A percentile compares a stretch with the other conserved stretches of the same genome.
phyloP scores from a whole-genome alignment of 2,888 invertebrate genomes.

The Pterostichus madidus region DNA sequence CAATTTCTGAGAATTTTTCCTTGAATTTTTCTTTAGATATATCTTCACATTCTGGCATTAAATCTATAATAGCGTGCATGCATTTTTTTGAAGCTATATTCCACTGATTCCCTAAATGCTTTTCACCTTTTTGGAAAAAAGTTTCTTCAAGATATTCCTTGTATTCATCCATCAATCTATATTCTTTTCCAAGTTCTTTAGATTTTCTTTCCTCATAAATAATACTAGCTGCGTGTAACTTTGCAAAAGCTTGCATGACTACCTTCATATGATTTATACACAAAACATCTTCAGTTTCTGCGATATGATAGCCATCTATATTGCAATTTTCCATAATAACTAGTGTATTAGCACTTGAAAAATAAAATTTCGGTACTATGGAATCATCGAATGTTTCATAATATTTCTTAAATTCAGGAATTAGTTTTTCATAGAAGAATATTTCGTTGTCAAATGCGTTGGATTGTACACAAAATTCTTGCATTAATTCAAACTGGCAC shows the following conservation, averaged over 20 bases:
- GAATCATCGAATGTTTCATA: constrained; percentile 52
- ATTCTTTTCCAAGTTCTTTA: constrained; percentile 64
- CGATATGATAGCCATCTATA: constrained; percentile 69
- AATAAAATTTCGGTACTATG: constrained; percentile 73
- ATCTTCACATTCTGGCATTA: constrained; percentile 52
- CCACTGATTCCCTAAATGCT: constrained; percentile 71
- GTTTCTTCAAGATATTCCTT: constrained; percentile 74
- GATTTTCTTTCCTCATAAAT: constrained; percentile 72
- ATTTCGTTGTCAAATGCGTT: constrained; percentile 67
- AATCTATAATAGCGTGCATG: constrained; percentile 64
- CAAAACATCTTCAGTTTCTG: constrained; percentile 53
- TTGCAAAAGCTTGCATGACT: constrained; percentile 69
- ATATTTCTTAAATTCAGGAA: constrained; percentile 57
- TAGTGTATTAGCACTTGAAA: constrained; percentile 70
- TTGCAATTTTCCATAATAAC: constrained; percentile 74
- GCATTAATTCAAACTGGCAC: constrained; percentile 20
- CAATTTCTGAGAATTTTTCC: constrained; percentile 56
- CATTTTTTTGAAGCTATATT: constrained; percentile 63
- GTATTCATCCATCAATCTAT: constrained; percentile 71
- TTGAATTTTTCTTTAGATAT: constrained; percentile 66
- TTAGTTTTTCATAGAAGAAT: constrained; percentile 64
- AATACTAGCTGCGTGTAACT: constrained; percentile 71
- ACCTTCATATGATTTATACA: constrained; percentile 68
- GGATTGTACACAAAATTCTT: constrained; percentile 57
- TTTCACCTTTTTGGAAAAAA: constrained; percentile 73